phyloP scores from a whole-genome alignment of 2,888 invertebrate species.

The Ellobium chinense region DNA sequence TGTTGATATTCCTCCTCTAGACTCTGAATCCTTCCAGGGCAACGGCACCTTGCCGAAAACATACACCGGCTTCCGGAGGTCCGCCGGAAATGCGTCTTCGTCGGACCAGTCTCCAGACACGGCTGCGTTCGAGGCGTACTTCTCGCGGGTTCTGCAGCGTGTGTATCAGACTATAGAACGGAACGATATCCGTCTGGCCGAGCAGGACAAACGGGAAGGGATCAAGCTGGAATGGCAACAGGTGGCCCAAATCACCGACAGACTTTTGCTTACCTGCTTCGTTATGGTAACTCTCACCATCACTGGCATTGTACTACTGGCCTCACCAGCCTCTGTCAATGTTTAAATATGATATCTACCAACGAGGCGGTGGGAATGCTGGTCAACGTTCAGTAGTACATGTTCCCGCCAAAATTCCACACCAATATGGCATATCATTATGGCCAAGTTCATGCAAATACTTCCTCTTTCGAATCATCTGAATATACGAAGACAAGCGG shows the following conservation, averaged over 20 bases:
- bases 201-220: conserved; percentile 88
- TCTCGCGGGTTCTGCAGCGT: conserved; percentile 84
- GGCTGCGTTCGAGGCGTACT: conserved; percentile 82
- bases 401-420: too few relatives aligned
- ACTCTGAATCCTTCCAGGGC: conserved; percentile 35
- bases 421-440: too few relatives aligned
- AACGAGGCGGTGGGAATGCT: too few relatives aligned
- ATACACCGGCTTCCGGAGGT: conserved; percentile 37
- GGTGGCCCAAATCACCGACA: conserved; percentile 88
- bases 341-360: conserved; percentile 10
- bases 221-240: conserved; percentile 89
- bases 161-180: conserved; percentile 88
- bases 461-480: too few relatives aligned
- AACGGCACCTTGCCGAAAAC: conserved; percentile 49
- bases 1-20: conserved; percentile 43
- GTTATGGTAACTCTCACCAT: conserved; percentile 80
- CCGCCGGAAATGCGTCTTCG: conserved; percentile 17
- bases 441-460: too few relatives aligned
- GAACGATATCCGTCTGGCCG: conserved; percentile 87
- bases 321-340: conserved; percentile 32
- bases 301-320: conserved; percentile 62
- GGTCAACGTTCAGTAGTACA: too few relatives aligned
- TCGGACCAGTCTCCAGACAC: conserved; percentile 26
- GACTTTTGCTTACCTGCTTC: conserved; percentile 80
- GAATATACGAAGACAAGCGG: too few relatives aligned